phyloP scores from a whole-genome alignment of 2,113 vertebrate genomes.

The Emydura subglobosa region DNA sequence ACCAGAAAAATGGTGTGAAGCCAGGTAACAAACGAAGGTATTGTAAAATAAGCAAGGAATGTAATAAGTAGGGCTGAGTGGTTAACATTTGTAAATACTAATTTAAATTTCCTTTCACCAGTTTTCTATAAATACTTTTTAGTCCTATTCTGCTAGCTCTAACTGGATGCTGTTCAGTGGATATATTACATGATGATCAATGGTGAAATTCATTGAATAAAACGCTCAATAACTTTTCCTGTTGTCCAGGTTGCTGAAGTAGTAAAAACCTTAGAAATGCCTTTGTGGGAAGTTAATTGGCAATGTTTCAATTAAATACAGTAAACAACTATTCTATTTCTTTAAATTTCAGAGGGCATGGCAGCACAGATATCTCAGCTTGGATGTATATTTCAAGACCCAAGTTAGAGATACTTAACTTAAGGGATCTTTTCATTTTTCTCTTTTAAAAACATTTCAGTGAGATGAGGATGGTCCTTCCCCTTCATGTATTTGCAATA shows the following conservation, averaged over 20 bases:
- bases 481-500: background rate
- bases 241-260: background rate
- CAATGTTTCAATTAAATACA: background rate
- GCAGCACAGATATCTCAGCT: background rate
- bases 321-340: background rate
- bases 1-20: background rate
- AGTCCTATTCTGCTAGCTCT: background rate
- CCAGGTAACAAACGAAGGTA: background rate
- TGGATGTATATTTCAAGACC: background rate
- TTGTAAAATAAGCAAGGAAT: background rate
- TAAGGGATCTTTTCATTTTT: background rate
- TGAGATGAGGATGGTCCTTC: background rate
- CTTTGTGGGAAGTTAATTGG: background rate
- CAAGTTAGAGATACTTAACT: background rate
- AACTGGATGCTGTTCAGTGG: background rate
- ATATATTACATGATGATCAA: background rate
- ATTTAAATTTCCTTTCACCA: background rate
- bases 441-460: background rate
- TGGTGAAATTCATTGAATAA: background rate
- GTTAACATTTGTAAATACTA: background rate
- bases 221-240: background rate
- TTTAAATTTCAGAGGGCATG: background rate
- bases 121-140: background rate
- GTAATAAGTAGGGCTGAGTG: background rate
- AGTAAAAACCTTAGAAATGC: background rate